Base-by-base conservation (phyloP, 2,113 vertebrate genomes). In the Cepphus grylle region DNA sequence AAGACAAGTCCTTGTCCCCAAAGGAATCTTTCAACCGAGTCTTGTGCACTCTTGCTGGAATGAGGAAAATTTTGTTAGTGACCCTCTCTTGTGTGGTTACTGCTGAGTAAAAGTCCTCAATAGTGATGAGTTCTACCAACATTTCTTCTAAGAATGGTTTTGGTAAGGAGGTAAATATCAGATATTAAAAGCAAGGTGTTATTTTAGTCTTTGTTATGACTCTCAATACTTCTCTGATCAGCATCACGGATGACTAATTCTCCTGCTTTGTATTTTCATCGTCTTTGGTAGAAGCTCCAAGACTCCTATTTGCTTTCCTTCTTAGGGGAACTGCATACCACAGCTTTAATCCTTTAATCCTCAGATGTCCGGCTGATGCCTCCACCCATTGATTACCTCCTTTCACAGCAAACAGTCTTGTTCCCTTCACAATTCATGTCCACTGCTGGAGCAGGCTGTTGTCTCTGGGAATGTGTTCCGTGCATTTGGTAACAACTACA, bases 321-420 rank as follows among this genome's bases (percentile, higher is more conserved):
- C 81, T 90, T 92, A 61, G 81, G 26, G 61, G 62, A 59, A 56
- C 62, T 81, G 80, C 63, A 76, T 61, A 49, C 81, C 63, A 50
- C 61, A 82, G 73, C 86, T 88, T 93, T 92, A 95, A 94, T 86
- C 76, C 63, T 81, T 87, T 94, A 92, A 94, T 88, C 79, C 63
- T 73, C 71, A 40, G 67, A 76, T 61, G 61, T 88, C 92, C 7
- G 23, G 59, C 32, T 66, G 70, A 66, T 25, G 72, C 89, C 91
- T 97, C 78, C 81, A 91, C 52, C 62, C 47, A 49, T 22, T 55
- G 36, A 21, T 82, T 55, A 49, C 50, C 74, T 76, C 67, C 42
- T 91, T 78, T 55, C 56, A 15, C 73, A 94, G 70, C 69, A 91
- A 67, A 58, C 27, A 29, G 59, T 91, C 30, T 67, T 34, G 8